A percentile compares a stretch with the other conserved stretches of the same genome.
Evolutionary conservation across 1,140 invertebrate genomes (phyloP).

Genomic region (Drosophila tani): DNA sequence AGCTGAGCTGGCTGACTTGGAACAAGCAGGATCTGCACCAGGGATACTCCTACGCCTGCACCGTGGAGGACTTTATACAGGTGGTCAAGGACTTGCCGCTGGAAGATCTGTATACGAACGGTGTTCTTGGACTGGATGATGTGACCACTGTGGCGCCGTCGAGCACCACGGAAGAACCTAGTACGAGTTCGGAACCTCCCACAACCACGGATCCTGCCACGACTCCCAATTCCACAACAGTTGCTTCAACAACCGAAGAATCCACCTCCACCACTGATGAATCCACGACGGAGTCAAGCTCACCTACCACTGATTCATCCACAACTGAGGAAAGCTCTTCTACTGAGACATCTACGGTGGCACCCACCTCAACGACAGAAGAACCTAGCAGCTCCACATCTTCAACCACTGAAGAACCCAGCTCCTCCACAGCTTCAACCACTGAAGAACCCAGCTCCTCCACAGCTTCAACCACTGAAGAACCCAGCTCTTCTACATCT

Average conservation of each 20-base stretch:
- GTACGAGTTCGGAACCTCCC: not conserved
- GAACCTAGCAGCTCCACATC: not conserved
- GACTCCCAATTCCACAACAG: not conserved
- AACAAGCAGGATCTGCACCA: constrained; percentile 85
- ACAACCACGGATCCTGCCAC: constrained; percentile 11
- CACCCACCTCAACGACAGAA: not conserved
- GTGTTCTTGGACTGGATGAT: constrained; percentile 68
- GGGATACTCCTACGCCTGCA: constrained; percentile 89
- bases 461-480: constrained; percentile 7
- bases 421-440: not conserved
- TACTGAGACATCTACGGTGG: not conserved
- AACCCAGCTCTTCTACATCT: not conserved
- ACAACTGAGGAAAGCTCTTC: not conserved
- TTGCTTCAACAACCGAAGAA: constrained; percentile 18
- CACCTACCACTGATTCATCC: constrained; percentile 11
- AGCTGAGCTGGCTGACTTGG: constrained; percentile 86
- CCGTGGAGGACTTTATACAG: constrained; percentile 87
- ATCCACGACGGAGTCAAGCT: constrained; percentile 8
- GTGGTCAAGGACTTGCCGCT: constrained; percentile 85
- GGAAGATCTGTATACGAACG: constrained; percentile 71
- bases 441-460: constrained; percentile 2
- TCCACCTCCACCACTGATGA: not conserved
- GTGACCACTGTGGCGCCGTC: constrained; percentile 32
- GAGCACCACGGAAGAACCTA: constrained; percentile 1
- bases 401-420: not conserved